Evolutionary conservation across 1,140 invertebrate species (phyloP).

Genomic region (Babylonia areolata): DNA sequence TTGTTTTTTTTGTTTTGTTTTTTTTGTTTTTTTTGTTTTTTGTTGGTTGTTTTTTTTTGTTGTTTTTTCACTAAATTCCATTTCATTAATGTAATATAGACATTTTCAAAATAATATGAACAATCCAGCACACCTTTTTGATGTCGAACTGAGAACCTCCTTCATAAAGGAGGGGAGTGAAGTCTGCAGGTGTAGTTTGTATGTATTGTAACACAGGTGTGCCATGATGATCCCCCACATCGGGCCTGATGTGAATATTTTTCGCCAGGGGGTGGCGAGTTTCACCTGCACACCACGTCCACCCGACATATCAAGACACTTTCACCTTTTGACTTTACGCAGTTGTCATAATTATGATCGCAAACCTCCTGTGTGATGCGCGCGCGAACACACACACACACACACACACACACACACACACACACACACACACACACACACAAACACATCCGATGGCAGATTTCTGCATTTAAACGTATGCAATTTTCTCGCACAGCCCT

Average conservation of each 20-base stretch:
- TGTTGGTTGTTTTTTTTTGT: no score
- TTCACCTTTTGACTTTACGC: neutral
- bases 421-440: no score
- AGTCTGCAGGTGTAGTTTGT: conserved; percentile 95
- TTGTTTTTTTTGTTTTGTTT: no score
- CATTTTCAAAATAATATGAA: neutral
- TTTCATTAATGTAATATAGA: no score
- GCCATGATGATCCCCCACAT: conserved; percentile 91
- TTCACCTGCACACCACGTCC: neutral
- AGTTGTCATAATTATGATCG: neutral
- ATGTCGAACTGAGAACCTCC: conserved; percentile 90
- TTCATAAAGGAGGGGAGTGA: conserved; percentile 97
- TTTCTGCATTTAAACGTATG: no score
- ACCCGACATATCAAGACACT: neutral
- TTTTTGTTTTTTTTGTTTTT: no score
- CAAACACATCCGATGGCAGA: no score
- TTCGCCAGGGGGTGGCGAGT: conserved; percentile 80
- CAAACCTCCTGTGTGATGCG: neutral
- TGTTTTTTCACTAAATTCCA: no score
- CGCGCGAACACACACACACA: neutral
- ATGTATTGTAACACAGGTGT: conserved; percentile 92
- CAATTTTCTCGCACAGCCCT: no score
- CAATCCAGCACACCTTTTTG: conserved; percentile 80
- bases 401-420: neutral
- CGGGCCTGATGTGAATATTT: conserved; percentile 85